Evolutionary conservation across 2,888 invertebrate genomes (phyloP), one percentile per base, ranked within the genome.

Genomic region (Melanophora roralis): DNA sequence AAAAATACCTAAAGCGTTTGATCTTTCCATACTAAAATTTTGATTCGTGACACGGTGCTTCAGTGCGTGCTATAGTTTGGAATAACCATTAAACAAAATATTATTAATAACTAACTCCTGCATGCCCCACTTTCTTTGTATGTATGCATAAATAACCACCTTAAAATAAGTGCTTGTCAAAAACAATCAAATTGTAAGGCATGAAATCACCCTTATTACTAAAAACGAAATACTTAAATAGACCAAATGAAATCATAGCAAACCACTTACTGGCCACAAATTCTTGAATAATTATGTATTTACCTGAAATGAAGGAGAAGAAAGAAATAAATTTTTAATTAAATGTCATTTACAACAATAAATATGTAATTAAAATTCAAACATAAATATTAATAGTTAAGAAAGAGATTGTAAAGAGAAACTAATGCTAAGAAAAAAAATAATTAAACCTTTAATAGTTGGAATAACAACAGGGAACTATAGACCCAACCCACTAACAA

Each of bases 311-410:
- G 69, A 75, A 67, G 57, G 5, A 53, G n/a, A 65, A 71, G 57
- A 43, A 62, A 73, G 2, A 71, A 69, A 43, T 3, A 5, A 65
- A 55, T 71, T 6, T 67, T 79, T 79, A 75, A 72, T 79, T 67
- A 72, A 75, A 72, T 67, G 79, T 62, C 75, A 68, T 67, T 76
- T 75, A 53, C 67, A 80, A 76, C 68, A 80, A 75, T 72, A 67
- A 36, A 64, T 62, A n/a, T n/a, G n/a, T n/a, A 45, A 72, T 72
- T 76, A 72, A 80, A 55, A 68, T 59, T 67, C 55, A 11, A n/a
- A 21, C 32, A 67, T 53, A 67, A 67, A 53, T 78, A 72, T 55
- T 8, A 55, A 49, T 62, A n/a, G n/a, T n/a, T n/a, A n/a, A n/a
- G n/a, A n/a, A n/a, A n/a, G n/a, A n/a, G n/a, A n/a, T n/a, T n/a